Evolutionary conservation across 2,113 vertebrate species (phyloP), one percentile per base, ranked within the genome.

Genomic region (Porphyrio hochstetteri): DNA sequence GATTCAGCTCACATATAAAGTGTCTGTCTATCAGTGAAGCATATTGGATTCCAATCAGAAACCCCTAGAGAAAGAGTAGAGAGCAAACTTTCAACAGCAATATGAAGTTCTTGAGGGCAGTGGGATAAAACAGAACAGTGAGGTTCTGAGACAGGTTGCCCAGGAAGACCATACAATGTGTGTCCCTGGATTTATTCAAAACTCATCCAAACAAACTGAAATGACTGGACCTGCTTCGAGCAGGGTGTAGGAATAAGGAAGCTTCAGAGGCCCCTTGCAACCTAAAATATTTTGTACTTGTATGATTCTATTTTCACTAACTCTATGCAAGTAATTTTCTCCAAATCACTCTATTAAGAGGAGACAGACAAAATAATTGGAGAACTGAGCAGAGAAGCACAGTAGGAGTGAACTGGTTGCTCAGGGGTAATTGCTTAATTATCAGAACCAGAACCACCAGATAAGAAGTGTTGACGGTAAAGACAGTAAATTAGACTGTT

Each of bases 351-450:
- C 65, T 88, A 82, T 92, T 90, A 92, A 71, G n/a, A 88, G 40
- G 68, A 52, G 52, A 93, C 2, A 89, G 84, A 76, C 46, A 71
- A 92, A 95, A 90, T 90, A 93, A 93, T 82, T 83, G 70, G 64
- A 89, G 38, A 82, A 93, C 25, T 53, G 61, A 91, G 74, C 44
- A 78, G 29, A 86, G 42, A 92, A 86, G 74, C 86, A 84, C 79
- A 91, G 40, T 38, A 86, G 29, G 35, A 89, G 11, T 64, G 35
- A 95, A 83, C 70, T 72, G 24, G 57, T 40, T 79, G 18, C 57
- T 81, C 74, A 87, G 61, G 93, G 35, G 93, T 84, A 95, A 94
- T 84, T 81, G 38, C 40, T 90, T 93, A 93, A 90, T 93, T 94
- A 91, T 64, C 91, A 95, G 76, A 86, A 96, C 52, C 69, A 84